Percentiles rank a stretch among this genome's conserved stretches.
These are phyloP conservation scores for Cinara cedri DNA, from an alignment of 2,888 invertebrate species.

Conservation along the genomic window DNA sequence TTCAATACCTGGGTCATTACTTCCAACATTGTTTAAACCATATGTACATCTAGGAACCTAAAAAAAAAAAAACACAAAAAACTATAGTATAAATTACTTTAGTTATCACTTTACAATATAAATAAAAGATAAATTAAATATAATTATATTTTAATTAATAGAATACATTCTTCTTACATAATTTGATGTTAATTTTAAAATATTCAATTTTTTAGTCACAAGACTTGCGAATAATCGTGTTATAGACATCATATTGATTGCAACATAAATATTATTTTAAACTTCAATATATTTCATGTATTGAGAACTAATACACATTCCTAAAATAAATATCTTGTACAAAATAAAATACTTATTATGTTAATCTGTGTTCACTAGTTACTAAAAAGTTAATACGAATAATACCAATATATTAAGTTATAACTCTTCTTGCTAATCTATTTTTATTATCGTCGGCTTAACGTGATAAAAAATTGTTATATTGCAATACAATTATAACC, in stretches of 20 bases:
- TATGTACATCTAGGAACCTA: conserved; percentile 29
- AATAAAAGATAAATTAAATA: not conserved
- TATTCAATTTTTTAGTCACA: not conserved
- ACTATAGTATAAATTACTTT: not conserved
- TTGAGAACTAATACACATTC: no score
- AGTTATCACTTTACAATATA: not conserved
- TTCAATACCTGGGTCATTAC: conserved; percentile 40
- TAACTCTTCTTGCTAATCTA: no score
- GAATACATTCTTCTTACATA: not conserved
- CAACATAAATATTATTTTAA: not conserved
- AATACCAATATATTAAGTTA: no score
- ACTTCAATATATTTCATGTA: not conserved
- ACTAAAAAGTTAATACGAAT: no score
- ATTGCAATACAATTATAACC: no score
- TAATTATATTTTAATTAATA: not conserved
- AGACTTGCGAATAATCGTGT: conserved; percentile 23
- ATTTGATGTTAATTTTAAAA: conserved; percentile 22
- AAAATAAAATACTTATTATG: no score
- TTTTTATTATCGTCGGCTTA: no score
- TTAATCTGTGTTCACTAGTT: no score
- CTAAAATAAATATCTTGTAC: no score
- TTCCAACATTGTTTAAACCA: conserved; percentile 48
- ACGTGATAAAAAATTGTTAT: no score
- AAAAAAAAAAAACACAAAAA: not conserved
- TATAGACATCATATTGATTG: conserved; percentile 1